Conservation (phyloP, 2,797 vertebrate genomes). For the Pristis pectinata region DNA sequence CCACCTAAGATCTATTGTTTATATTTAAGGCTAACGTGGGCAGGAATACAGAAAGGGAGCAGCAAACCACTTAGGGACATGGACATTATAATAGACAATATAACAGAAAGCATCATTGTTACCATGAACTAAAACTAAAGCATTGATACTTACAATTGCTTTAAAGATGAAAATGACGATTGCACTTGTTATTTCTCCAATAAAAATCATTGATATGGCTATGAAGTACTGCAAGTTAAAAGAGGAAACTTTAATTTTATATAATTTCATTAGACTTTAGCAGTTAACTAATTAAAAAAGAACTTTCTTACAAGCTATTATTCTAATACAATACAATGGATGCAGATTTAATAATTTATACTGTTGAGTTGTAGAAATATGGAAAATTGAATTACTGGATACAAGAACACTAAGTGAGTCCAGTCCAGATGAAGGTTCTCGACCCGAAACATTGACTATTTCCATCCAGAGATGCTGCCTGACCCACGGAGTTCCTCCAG, state of each 20-base stretch:
- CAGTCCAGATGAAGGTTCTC: too few relatives aligned
- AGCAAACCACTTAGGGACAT: neutral
- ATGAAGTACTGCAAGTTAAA: constrained; percentile 37
- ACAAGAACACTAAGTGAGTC: neutral
- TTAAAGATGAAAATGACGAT: constrained; percentile 11
- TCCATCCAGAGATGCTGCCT: too few relatives aligned
- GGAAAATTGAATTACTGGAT: neutral
- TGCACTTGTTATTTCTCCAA: constrained; percentile 17
- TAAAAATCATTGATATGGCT: neutral
- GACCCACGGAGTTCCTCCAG: too few relatives aligned
- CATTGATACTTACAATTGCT: constrained; percentile 27
- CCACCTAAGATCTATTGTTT: too few relatives aligned
- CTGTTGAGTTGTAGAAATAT: neutral
- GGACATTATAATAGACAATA: neutral
- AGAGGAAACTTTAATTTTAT: neutral
- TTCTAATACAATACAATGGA: neutral
- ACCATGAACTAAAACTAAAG: neutral
- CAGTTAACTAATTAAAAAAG: neutral
- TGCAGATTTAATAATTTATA: neutral
- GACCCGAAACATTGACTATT: too few relatives aligned
- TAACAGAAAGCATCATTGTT: neutral
- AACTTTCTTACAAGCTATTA: neutral
- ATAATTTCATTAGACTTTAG: neutral
- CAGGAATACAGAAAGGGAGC: neutral
- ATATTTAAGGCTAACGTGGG: too few relatives aligned